Conservation (phyloP, 2,888 invertebrate species). For the Synanthedon formicaeformis region DNA sequence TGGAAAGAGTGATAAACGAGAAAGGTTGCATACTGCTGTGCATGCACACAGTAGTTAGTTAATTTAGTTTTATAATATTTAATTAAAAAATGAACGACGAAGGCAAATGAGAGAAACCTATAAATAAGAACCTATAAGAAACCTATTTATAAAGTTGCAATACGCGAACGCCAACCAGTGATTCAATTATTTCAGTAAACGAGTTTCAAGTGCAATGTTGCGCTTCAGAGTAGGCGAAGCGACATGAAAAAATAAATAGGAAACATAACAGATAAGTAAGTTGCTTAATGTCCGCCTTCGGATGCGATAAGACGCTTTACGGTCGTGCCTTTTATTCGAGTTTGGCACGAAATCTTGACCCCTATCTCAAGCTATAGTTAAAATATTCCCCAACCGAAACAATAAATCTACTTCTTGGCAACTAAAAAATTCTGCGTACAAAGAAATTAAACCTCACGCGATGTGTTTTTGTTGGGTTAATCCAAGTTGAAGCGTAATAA, state of each 20-base stretch:
- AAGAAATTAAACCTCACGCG: background rate
- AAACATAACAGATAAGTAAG: slow-evolving; percentile 38
- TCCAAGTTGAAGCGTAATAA: background rate
- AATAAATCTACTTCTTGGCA: background rate
- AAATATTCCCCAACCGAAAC: slow-evolving; percentile 8
- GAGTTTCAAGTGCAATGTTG: background rate
- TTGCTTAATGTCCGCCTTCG: slow-evolving; percentile 29
- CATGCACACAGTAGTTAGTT: no score
- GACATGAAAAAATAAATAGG: slow-evolving; percentile 25
- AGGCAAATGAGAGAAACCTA: no score
- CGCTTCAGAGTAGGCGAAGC: no score
- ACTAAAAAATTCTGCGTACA: background rate
- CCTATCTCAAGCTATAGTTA: slow-evolving; percentile 31
- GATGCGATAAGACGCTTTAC: slow-evolving; percentile 49
- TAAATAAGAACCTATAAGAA: no score
- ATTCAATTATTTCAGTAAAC: background rate
- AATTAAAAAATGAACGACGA: no score
- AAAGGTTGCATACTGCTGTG: no score
- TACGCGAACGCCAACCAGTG: background rate
- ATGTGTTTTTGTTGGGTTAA: background rate
- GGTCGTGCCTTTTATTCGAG: slow-evolving; percentile 46
- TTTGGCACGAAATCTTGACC: slow-evolving; percentile 45
- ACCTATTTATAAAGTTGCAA: no score
- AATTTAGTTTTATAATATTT: no score
- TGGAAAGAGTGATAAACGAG: no score